Evolutionary conservation across 2,797 vertebrate genomes (phyloP), one percentile per base, ranked within the genome.

Genomic region (Enteromius afrohamiltoni): DNA sequence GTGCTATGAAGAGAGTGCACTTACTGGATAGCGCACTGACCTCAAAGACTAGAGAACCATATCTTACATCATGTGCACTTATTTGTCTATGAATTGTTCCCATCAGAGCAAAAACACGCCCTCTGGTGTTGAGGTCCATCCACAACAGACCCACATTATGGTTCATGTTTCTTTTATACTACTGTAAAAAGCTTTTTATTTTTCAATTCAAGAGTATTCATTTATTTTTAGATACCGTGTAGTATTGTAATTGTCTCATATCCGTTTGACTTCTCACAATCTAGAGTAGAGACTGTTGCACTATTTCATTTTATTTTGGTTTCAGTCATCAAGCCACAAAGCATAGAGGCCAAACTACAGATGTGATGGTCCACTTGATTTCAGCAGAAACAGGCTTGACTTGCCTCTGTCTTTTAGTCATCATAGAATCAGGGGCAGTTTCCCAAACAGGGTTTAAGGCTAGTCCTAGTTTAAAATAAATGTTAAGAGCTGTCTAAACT

Each of bases 1-100:
- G 91, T 95, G 92, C 92, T 95, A 77, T 95, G 90, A 94, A 76
- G 19, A 16, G 10, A 65, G 31, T 51, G 37, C n/a, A 77, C 58
- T 34, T 85, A 26, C 29, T 68, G 23, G 8, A 34, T 49, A 53
- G 23, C 31, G 21, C 19, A 40, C 13, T 47, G 76, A 65, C 60
- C 45, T 67, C 62, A 23, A 51, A 65, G 17, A 11, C 42, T 21
- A 6, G n/a, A 47, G 55, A 64, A 65, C 21, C 8, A 10, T 40
- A 55, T 69, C 21, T 53, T 53, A 19, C 16, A 40, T 70, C 17
- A n/a, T 49, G 55, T 49, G 21, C 7, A 3, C 62, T n/a, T 67
- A 13, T 55, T 26, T 42, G 4, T 76, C 16, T 34, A 37, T 4
- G 1, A 21, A n/a, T 34, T 74, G 47, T 9, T 34, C 47, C 53